phyloP scores from a whole-genome alignment of 2,797 vertebrate species.

The Epinephelus coioides region DNA sequence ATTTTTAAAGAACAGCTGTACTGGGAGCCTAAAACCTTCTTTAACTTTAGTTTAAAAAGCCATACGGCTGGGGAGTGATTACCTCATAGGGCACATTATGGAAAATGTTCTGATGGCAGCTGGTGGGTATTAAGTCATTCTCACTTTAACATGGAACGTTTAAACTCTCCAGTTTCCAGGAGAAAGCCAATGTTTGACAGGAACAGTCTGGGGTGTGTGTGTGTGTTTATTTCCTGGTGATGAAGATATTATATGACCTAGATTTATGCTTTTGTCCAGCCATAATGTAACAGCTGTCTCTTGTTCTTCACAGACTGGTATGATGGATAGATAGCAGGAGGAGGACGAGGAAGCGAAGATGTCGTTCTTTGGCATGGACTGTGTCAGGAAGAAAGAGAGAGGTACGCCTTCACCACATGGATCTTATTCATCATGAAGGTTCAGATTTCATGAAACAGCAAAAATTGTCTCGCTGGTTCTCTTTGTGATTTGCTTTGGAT shows the following conservation, averaged over 20 bases:
- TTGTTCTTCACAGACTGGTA: slow-evolving; percentile 46
- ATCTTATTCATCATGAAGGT: not conserved
- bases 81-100: slow-evolving; percentile 60
- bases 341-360: slow-evolving; percentile 69
- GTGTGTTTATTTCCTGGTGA: slow-evolving; percentile 4
- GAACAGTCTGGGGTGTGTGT: not conserved
- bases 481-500: no score
- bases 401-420: slow-evolving; percentile 43
- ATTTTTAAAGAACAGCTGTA: not conserved
- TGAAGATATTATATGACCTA: not conserved
- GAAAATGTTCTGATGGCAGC: slow-evolving; percentile 48
- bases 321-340: slow-evolving; percentile 71
- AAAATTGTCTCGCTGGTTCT: no score
- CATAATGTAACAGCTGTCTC: not conserved
- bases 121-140: slow-evolving; percentile 4
- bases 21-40: not conserved
- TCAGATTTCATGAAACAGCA: not conserved
- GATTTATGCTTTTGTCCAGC: not conserved
- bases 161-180: slow-evolving; percentile 11
- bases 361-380: slow-evolving; percentile 80
- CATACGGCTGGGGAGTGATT: not conserved
- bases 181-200: not conserved
- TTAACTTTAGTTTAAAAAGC: slow-evolving; percentile 13
- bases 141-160: slow-evolving; percentile 22
- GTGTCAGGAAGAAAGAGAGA: slow-evolving; percentile 72